Evolutionary conservation across 2,888 invertebrate species (phyloP).

Genomic region (Helicoverpa assulta): DNA sequence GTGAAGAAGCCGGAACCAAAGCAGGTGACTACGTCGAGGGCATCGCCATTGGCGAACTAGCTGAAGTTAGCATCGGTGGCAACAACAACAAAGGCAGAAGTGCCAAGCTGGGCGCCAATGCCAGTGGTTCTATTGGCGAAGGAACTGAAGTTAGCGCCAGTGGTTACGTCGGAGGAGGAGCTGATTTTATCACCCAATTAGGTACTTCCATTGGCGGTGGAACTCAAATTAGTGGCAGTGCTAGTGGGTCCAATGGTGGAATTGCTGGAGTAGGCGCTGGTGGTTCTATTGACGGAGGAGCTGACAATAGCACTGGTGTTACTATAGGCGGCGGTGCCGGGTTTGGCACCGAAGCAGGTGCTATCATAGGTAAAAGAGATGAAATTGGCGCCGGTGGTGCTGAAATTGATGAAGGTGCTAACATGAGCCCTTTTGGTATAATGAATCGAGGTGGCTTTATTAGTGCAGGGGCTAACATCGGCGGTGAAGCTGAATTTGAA

Average conservation of each 20-base stretch:
- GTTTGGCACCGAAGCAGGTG: background rate
- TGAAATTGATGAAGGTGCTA: background rate
- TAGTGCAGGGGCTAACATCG: background rate
- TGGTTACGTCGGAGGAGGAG: conserved; percentile 1
- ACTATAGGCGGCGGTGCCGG: background rate
- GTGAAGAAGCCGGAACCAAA: conserved; percentile 5
- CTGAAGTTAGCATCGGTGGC: background rate
- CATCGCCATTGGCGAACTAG: background rate
- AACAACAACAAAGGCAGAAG: background rate
- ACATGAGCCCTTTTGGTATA: too few species aligned
- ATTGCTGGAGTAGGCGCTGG: background rate
- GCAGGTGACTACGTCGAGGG: background rate
- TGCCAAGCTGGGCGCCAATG: background rate
- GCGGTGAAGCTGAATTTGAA: background rate
- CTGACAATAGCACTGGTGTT: background rate
- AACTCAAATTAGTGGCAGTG: background rate
- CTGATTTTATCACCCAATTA: background rate
- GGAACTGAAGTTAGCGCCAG: background rate
- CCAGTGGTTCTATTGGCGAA: background rate
- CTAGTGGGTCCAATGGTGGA: background rate
- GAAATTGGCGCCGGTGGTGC: background rate
- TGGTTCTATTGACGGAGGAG: background rate
- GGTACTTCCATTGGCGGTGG: background rate
- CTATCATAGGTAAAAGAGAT: too few species aligned
- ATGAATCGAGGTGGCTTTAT: background rate